phyloP scores from a whole-genome alignment of 2,797 vertebrate species.

The Eulemur albifrons region DNA sequence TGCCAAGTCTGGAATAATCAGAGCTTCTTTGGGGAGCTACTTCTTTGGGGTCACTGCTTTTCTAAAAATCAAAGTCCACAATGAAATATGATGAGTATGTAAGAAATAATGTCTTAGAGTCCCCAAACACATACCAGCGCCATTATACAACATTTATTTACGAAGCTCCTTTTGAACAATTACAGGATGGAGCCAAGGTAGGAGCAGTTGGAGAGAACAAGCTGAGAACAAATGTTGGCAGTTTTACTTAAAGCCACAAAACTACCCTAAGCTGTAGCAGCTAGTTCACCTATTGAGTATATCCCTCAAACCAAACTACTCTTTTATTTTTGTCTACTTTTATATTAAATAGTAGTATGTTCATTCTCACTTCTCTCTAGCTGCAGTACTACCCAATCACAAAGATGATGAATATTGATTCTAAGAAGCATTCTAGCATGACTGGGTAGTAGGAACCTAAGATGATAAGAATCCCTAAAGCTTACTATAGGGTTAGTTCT shows the following conservation, averaged over 20 bases:
- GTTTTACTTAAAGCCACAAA: conserved; percentile 47
- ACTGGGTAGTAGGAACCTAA: not conserved
- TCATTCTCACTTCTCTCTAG: not conserved
- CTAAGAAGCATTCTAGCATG: not conserved
- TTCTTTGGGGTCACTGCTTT: conserved; percentile 30
- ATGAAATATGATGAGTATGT: conserved; percentile 43
- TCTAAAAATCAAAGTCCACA: conserved; percentile 45
- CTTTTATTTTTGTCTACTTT: not conserved
- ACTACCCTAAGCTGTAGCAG: not conserved
- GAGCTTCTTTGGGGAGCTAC: not conserved
- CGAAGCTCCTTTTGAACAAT: conserved; percentile 45
- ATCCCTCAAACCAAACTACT: not conserved
- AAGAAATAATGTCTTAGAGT: conserved; percentile 45
- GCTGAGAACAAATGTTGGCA: conserved; percentile 44
- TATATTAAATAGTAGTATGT: not conserved
- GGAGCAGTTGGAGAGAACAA: conserved; percentile 20
- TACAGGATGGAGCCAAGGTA: conserved; percentile 41
- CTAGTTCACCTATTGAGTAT: not conserved
- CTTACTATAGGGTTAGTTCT: not conserved
- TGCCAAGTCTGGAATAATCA: conserved; percentile 37
- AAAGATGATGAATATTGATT: not conserved
- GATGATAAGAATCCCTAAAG: not conserved
- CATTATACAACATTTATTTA: conserved; percentile 47
- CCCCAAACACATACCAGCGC: conserved; percentile 45
- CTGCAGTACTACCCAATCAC: not conserved